Conservation (phyloP, 1,140 invertebrate genomes). For the Ostrea edulis region DNA sequence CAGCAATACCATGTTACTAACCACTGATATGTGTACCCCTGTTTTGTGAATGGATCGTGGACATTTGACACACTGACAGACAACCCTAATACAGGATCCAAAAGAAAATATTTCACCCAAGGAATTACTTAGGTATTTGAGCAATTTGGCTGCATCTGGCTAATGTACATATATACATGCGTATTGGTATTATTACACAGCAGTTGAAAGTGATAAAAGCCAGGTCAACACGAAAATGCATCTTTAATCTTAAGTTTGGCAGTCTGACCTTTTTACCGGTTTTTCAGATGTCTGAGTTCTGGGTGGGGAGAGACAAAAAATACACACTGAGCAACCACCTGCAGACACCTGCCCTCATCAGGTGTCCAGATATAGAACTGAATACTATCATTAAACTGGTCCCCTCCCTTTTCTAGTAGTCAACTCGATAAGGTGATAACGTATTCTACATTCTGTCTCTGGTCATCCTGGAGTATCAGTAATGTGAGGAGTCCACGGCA, state of each 20-base stretch:
- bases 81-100: background rate
- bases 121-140: background rate
- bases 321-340: background rate
- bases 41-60: background rate
- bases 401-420: background rate
- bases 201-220: background rate
- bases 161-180: background rate
- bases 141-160: slow-evolving; percentile 7
- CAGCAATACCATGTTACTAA: background rate
- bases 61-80: background rate
- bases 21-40: background rate
- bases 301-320: slow-evolving; percentile 18
- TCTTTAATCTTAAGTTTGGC: slow-evolving; percentile 9
- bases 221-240: slow-evolving; percentile 11
- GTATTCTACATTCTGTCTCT: background rate
- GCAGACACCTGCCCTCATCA: background rate
- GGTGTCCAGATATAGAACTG: background rate
- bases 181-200: background rate
- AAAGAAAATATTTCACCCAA: background rate
- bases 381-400: background rate
- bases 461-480: background rate
- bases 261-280: background rate
- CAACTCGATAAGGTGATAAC: background rate
- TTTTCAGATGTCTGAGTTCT: background rate
- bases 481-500: background rate